phyloP scores from a whole-genome alignment of 2,113 vertebrate genomes.

The Empidonax traillii region DNA sequence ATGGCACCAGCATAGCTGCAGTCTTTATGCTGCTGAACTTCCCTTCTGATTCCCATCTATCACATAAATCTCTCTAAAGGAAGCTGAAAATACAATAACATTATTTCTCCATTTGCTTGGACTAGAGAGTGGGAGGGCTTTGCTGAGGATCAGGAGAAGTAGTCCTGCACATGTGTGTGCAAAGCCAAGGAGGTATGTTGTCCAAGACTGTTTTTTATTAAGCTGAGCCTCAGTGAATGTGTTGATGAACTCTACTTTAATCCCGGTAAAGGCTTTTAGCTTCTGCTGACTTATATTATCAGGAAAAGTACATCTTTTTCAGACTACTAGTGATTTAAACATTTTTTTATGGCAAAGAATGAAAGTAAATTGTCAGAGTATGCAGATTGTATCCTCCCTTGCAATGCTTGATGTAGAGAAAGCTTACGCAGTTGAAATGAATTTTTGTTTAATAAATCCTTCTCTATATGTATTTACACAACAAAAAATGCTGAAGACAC shows the following conservation, averaged over 20 bases:
- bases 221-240: not conserved
- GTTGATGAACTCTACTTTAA: not conserved
- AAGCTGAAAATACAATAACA: not conserved
- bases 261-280: not conserved
- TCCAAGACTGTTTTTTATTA: not conserved
- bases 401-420: not conserved
- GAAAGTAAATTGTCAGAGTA: not conserved
- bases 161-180: not conserved
- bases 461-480: not conserved
- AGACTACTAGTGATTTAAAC: not conserved
- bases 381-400: not conserved
- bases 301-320: not conserved
- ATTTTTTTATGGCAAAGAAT: not conserved
- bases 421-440: not conserved
- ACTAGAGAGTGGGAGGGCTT: not conserved
- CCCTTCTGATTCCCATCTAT: not conserved
- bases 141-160: not conserved
- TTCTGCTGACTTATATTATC: not conserved
- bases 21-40: not conserved
- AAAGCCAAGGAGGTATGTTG: not conserved
- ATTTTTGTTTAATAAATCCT: not conserved
- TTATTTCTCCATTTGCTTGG: not conserved
- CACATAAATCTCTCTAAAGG: not conserved
- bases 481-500: not conserved
- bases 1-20: not conserved